phyloP scores from a whole-genome alignment of 2,113 vertebrate species.

The Calidris pugnax region DNA sequence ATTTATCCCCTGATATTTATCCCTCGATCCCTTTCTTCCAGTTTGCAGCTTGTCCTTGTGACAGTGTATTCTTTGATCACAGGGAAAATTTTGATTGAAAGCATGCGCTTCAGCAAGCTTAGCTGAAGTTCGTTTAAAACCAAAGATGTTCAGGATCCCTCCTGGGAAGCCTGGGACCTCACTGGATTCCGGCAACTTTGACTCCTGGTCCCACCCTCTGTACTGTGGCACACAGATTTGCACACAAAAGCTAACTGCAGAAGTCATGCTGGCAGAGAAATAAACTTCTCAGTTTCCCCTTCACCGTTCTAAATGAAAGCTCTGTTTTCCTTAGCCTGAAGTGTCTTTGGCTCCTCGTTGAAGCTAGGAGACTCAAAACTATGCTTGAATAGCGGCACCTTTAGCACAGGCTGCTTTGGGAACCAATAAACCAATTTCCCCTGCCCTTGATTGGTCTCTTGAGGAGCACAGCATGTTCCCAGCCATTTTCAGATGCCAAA shows the following conservation, averaged over 20 bases:
- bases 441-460: conserved; percentile 72
- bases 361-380: conserved; percentile 41
- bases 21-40: neutral
- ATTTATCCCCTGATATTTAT: neutral
- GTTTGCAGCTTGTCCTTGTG: neutral
- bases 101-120: neutral
- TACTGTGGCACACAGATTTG: neutral
- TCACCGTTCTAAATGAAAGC: conserved; percentile 18
- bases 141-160: neutral
- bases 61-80: neutral
- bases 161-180: neutral
- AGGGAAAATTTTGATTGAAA: neutral
- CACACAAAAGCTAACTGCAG: conserved; percentile 47
- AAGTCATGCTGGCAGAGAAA: conserved; percentile 45
- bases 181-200: conserved; percentile 24
- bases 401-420: conserved; percentile 47
- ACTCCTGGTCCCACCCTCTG: neutral
- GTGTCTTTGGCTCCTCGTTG: conserved; percentile 61
- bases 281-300: conserved; percentile 26
- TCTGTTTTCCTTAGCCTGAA: conserved; percentile 62
- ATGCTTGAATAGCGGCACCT: conserved; percentile 58
- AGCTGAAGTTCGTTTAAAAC: neutral
- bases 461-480: conserved; percentile 72
- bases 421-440: conserved; percentile 68
- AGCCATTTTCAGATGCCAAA: conserved; percentile 77